phyloP scores from a whole-genome alignment of 1,140 invertebrate species.

The Danaus plexippus region DNA sequence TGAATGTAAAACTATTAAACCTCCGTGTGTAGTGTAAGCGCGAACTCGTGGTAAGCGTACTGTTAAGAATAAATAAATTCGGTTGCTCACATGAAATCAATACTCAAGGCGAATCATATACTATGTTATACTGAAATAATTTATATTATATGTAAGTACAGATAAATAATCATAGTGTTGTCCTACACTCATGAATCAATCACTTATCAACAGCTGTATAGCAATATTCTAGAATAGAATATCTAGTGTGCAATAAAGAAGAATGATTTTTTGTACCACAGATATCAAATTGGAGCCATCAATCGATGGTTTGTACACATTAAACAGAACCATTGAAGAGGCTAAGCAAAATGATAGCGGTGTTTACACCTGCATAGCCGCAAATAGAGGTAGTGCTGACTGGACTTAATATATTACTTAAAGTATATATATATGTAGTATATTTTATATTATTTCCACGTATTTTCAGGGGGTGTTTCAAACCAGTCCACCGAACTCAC shows the following conservation, averaged over 20 bases:
- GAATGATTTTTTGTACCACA: constrained; percentile 18
- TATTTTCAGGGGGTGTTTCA: constrained; percentile 35
- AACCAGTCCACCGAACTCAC: constrained; percentile 35
- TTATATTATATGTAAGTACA: no score
- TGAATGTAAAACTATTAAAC: neutral
- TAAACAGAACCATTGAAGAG: constrained; percentile 33
- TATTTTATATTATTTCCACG: constrained; percentile 7
- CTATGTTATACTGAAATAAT: neutral
- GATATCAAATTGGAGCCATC: constrained; percentile 27
- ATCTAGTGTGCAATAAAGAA: no score
- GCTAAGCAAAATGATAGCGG: constrained; percentile 36
- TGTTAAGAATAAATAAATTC: no score
- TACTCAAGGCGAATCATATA: neutral
- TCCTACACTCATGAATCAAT: no score
- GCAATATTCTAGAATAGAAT: no score
- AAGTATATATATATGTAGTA: neutral
- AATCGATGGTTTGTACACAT: constrained; percentile 34
- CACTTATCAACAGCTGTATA: no score
- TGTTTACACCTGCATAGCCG: constrained; percentile 44
- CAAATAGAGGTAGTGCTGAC: constrained; percentile 41
- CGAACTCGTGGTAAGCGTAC: no score
- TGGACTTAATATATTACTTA: no score
- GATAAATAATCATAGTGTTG: no score
- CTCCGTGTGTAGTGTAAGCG: no score
- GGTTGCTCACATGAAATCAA: no score